Base-by-base conservation (phyloP, 2,113 vertebrate species). In the Indri indri region DNA sequence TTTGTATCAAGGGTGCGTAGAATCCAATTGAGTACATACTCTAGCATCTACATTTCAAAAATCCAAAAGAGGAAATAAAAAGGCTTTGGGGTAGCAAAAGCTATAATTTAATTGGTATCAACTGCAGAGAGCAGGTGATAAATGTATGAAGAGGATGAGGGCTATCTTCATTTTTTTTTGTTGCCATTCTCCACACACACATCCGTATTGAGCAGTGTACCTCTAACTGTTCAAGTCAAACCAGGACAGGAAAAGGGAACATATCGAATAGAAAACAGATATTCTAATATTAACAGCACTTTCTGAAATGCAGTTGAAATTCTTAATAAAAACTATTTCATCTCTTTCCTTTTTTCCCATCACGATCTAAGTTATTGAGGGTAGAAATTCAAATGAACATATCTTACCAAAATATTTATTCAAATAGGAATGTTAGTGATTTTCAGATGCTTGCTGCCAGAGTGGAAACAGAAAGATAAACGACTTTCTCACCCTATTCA, bases 351-450 rank as follows among this genome's bases (percentile, higher is more conserved):
- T 90, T 89, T 57, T 97, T 85, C 42, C 93, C 79, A 89, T 95
- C 93, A 93, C 94, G 93, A 93, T 97, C 95, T 93, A 98, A 98
- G 96, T 98, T 97, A 97, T 94, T 47, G 94, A 96, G 65, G 45
- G 13, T 88, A 96, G 95, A 95, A 97, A 98, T 98, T 98, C 97
- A 98, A 98, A 98, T 98, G 91, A 98, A 98, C 97, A 82, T 97
- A 98, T 98, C 96, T 97, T 97, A 98, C 98, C 97, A 98, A 98
- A 98, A 98, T 98, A 98, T 98, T 98, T 98, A 98, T 98, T 98
- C 97, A 98, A 97, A 98, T 96, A 66, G 93, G 96, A 98, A 98
- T 97, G 96, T 97, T 98, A 98, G 97, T 98, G 97, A 98, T 98
- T 98, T 98, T 98, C 98, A 97, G 96, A 98, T 98, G 98, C 97